These are phyloP conservation scores for Hermaeophaga mercurialis DNA, from an alignment of 2,888 invertebrate species.

Conservation along the genomic window DNA sequence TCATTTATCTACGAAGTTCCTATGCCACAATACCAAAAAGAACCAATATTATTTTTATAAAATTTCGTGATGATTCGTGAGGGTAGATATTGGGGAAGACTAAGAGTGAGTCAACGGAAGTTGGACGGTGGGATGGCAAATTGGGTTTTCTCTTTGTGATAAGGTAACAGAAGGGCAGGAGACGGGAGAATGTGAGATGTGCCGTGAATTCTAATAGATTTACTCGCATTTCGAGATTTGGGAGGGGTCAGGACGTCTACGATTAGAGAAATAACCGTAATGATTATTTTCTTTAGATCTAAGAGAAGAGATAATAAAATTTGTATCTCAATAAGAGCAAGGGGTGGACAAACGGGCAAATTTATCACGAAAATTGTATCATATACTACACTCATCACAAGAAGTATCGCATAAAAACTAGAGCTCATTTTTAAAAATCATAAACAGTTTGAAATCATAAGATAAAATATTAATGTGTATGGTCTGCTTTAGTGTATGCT, in stretches of 20 bases:
- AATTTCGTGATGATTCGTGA: background rate
- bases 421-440: no score
- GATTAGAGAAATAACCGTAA: background rate
- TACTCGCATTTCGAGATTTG: background rate
- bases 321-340: no score
- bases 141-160: constrained; percentile 48
- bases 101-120: constrained; percentile 41
- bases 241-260: constrained; percentile 5
- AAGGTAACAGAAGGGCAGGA: constrained; percentile 27
- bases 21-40: background rate
- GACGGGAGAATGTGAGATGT: constrained; percentile 41
- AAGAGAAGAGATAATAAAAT: no score
- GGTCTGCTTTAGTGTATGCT: no score
- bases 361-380: no score
- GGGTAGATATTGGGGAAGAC: background rate
- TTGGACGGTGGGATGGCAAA: constrained; percentile 44
- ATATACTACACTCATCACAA: no score
- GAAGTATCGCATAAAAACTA: no score
- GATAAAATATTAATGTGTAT: no score
- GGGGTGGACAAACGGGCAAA: no score
- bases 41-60: constrained; percentile 1
- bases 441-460: no score
- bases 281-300: no score
- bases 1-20: no score
- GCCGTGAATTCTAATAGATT: constrained; percentile 44